Base-by-base conservation (phyloP, 2,113 vertebrate species). In the Arothron firmamentum region DNA sequence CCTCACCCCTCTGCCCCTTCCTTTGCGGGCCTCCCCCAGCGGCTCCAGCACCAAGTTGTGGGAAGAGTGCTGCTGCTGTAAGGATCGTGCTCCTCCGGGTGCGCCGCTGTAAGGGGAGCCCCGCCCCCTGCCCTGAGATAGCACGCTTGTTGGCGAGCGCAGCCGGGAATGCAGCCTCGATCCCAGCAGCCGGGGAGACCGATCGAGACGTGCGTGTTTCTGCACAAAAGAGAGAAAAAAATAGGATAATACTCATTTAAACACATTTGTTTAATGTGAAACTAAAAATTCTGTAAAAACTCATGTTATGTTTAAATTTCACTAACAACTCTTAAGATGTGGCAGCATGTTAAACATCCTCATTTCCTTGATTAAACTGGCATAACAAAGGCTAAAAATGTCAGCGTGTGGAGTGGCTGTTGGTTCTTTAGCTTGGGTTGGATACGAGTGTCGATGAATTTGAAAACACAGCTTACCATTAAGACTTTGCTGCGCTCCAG, bases 111-210 rank as follows among this genome's bases (percentile, higher is more conserved):
- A 66, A 10, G 72, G 19, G 59, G 69, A 60, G 18, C 75, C 53
- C 49, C 55, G 77, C 20, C 80, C 78, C 79, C 76, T 52, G 51
- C 74, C 74, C 74, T 84, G 76, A 79, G 67, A 76, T 47, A 94
- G 88, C 13, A 93, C 89, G 86, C 90, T 92, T 67, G 79, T 90
- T 52, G 90, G 88, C 74, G 93, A 92, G 41, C 70, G 78, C 31
- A 85, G 56, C 10, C 80, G 74, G 21, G 89, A 82, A 63, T 92
- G 85, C 57, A 92, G 72, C 19, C 86, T 90, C 47, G 90, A 89
- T 57, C 67, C 17, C 55, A 85, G 55, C 61, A 73, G 61, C 70
- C 81, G 62, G 5, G 81, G 42, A 67, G 85, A 84, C 25, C 78
- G 79, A 45, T 81, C 85, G 6, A 82, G 38, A 63, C 79, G 56